Evolutionary conservation across 2,888 invertebrate genomes (phyloP).

Genomic region (Cantharis nigra): DNA sequence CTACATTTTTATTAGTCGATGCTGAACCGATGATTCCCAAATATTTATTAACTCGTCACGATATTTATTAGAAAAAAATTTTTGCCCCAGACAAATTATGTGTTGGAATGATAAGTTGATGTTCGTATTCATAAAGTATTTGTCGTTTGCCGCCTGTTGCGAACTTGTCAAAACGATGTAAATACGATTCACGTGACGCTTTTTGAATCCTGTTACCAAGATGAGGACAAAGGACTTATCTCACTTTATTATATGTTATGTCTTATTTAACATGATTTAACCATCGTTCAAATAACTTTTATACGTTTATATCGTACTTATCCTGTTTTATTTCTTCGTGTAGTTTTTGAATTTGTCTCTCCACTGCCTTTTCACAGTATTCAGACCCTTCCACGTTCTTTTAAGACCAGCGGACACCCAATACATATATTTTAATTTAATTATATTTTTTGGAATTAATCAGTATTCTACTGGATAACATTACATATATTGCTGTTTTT

Average conservation of each 20-base stretch:
- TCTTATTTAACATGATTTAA: constrained; percentile 27
- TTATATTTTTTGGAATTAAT: too few species aligned
- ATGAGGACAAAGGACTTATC: constrained; percentile 21
- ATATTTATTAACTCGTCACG: not conserved
- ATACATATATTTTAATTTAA: not conserved
- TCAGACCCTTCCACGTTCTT: not conserved
- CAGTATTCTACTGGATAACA: too few species aligned
- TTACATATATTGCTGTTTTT: too few species aligned
- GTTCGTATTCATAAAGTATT: constrained; percentile 31
- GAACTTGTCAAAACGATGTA: constrained; percentile 37
- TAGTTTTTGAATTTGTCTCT: not conserved
- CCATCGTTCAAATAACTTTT: not conserved
- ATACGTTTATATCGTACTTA: not conserved
- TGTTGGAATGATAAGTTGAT: constrained; percentile 9
- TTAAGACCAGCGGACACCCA: not conserved
- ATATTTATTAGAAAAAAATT: constrained; percentile 7
- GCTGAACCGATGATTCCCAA: not conserved
- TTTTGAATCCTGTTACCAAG: constrained; percentile 22
- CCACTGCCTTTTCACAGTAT: not conserved
- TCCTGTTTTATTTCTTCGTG: not conserved
- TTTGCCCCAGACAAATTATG: constrained; percentile 20
- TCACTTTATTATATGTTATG: constrained; percentile 20
- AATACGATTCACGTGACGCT: constrained; percentile 30
- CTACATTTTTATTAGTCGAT: not conserved
- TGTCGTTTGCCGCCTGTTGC: constrained; percentile 38